phyloP scores from a whole-genome alignment of 1,140 invertebrate genomes.

The Drosophila pachea region DNA sequence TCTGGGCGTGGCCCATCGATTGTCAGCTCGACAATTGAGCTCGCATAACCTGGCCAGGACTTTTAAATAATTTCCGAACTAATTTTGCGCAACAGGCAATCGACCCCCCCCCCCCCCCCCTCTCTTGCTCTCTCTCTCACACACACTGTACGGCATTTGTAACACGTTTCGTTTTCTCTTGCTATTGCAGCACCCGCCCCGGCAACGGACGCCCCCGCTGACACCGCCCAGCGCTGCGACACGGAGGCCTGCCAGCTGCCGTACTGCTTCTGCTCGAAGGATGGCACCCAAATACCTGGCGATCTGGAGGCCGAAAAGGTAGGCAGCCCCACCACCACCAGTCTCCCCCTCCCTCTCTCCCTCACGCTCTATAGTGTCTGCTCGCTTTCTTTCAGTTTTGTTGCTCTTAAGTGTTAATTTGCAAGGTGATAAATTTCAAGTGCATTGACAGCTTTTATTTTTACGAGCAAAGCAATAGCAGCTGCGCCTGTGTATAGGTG shows the following conservation, averaged over 20 bases:
- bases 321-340: too few relatives aligned
- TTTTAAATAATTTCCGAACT: constrained; percentile 67
- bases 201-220: constrained; percentile 87
- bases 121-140: neutral
- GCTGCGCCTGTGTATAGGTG: constrained; percentile 25
- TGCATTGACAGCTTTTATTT: constrained; percentile 77
- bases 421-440: constrained; percentile 69
- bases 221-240: constrained; percentile 89
- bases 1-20: constrained; percentile 18
- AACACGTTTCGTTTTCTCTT: constrained; percentile 11
- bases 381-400: constrained; percentile 8
- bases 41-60: constrained; percentile 51
- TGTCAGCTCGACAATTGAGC: constrained; percentile 24
- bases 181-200: constrained; percentile 85
- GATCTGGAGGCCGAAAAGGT: constrained; percentile 89
- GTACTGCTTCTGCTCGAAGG: constrained; percentile 95
- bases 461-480: constrained; percentile 56
- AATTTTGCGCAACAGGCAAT: constrained; percentile 17
- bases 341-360: too few relatives aligned
- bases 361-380: too few relatives aligned
- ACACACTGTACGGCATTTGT: neutral
- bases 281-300: constrained; percentile 92
- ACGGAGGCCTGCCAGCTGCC: constrained; percentile 88
- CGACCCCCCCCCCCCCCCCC: neutral
- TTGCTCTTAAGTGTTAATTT: constrained; percentile 70